Evolutionary conservation across 1,140 invertebrate species (phyloP).

Genomic region (Vanessa atalanta): DNA sequence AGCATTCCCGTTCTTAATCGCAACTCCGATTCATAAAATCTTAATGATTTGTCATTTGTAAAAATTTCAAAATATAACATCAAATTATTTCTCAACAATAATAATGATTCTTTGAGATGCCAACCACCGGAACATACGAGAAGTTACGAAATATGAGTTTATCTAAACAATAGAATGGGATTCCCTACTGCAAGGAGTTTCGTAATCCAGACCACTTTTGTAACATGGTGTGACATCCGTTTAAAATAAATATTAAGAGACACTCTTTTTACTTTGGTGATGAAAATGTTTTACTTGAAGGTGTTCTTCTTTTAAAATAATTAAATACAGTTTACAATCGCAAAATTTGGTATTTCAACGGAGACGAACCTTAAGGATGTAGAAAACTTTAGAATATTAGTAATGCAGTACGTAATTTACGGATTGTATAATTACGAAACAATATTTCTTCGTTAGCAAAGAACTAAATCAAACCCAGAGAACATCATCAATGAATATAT

Average conservation of each 20-base stretch:
- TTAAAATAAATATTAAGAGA: background rate
- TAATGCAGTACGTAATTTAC: no score
- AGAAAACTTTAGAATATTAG: no score
- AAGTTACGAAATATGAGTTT: constrained; percentile 57
- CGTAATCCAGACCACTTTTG: constrained; percentile 46
- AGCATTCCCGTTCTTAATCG: no score
- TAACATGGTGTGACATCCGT: constrained; percentile 30
- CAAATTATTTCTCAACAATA: constrained; percentile 18
- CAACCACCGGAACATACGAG: constrained; percentile 21
- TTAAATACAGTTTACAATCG: no score
- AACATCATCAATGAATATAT: background rate
- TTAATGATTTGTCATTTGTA: background rate
- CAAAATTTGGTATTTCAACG: no score
- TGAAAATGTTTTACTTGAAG: no score
- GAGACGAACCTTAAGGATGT: no score
- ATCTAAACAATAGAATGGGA: constrained; percentile 64
- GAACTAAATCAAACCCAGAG: background rate
- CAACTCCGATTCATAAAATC: background rate
- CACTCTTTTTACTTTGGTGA: no score
- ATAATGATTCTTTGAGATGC: constrained; percentile 28
- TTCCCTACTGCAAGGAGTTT: constrained; percentile 50
- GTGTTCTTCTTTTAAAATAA: no score
- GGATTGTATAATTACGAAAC: no score
- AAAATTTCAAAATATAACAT: background rate
- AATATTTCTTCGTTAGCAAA: background rate